Evolutionary conservation across 1,140 invertebrate genomes (phyloP).

Genomic region (Lepidostoma basale): DNA sequence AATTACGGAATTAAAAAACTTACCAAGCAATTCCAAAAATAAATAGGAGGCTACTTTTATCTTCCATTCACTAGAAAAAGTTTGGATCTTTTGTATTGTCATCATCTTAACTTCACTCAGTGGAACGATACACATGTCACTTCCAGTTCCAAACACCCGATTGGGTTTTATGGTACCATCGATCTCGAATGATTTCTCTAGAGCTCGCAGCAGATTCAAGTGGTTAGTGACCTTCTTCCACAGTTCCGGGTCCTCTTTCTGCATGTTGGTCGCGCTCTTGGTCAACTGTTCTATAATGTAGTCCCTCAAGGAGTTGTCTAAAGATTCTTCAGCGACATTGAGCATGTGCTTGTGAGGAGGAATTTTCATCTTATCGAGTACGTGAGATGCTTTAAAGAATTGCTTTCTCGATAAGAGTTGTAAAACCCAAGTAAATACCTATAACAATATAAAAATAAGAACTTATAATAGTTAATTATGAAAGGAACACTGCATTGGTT

Average conservation of each 20-base stretch:
- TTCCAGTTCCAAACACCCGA: constrained; percentile 56
- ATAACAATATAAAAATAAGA: background rate
- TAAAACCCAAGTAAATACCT: constrained; percentile 67
- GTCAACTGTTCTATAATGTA: constrained; percentile 66
- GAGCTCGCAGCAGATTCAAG: constrained; percentile 63
- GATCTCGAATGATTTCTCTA: constrained; percentile 60
- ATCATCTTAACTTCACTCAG: constrained; percentile 57
- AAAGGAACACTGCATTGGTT: no score
- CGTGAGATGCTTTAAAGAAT: constrained; percentile 68
- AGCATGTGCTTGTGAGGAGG: constrained; percentile 64
- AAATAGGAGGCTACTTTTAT: constrained; percentile 59
- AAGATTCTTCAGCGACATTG: constrained; percentile 60
- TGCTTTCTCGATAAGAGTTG: constrained; percentile 67
- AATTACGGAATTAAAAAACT: constrained; percentile 40
- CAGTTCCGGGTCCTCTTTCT: constrained; percentile 50
- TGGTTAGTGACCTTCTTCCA: constrained; percentile 61
- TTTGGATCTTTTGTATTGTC: constrained; percentile 58
- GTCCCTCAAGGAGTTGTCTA: constrained; percentile 61
- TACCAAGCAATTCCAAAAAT: constrained; percentile 63
- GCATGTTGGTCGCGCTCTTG: constrained; percentile 53
- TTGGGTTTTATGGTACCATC: constrained; percentile 58
- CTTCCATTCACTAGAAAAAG: constrained; percentile 59
- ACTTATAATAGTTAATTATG: no score
- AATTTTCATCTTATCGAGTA: constrained; percentile 65
- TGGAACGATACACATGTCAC: constrained; percentile 55